These are phyloP conservation scores for Argyresthia goedartella DNA, from an alignment of 2,888 invertebrate species.

Conservation along the genomic window DNA sequence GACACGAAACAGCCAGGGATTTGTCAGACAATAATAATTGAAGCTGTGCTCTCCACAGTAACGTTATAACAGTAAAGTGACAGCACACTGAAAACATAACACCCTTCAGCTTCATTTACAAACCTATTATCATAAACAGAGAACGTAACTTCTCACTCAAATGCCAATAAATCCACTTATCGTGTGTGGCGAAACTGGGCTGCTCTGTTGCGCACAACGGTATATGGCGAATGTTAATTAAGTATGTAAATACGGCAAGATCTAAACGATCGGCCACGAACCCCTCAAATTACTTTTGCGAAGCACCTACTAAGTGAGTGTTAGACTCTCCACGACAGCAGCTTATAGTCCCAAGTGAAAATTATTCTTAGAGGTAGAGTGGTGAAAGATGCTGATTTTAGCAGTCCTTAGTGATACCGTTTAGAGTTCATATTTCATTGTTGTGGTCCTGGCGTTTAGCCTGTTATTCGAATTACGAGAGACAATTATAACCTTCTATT, in stretches of 20 bases:
- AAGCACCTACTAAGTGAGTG: constrained; percentile 49
- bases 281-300: constrained; percentile 48
- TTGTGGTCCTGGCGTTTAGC: constrained; percentile 26
- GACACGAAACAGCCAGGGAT: background rate
- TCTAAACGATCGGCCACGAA: constrained; percentile 44
- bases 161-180: constrained; percentile 39
- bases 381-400: constrained; percentile 17
- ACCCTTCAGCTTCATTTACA: constrained; percentile 31
- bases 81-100: constrained; percentile 27
- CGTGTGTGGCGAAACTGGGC: constrained; percentile 23
- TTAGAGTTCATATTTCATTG: constrained; percentile 40
- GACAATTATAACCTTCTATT: constrained; percentile 65
- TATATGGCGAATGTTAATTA: constrained; percentile 39
- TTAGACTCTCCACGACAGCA: constrained; percentile 35
- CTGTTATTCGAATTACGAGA: constrained; percentile 43
- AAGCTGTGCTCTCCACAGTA: constrained; percentile 13
- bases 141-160: constrained; percentile 26
- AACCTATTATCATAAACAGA: constrained; percentile 35
- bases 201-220: constrained; percentile 22
- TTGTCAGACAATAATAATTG: background rate
- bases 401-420: constrained; percentile 10
- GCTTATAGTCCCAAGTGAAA: constrained; percentile 25
- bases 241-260: constrained; percentile 43
- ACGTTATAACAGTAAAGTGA: constrained; percentile 4
- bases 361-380: constrained; percentile 17